phyloP scores from a whole-genome alignment of 2,113 vertebrate species.

The Phyllostomus discolor region DNA sequence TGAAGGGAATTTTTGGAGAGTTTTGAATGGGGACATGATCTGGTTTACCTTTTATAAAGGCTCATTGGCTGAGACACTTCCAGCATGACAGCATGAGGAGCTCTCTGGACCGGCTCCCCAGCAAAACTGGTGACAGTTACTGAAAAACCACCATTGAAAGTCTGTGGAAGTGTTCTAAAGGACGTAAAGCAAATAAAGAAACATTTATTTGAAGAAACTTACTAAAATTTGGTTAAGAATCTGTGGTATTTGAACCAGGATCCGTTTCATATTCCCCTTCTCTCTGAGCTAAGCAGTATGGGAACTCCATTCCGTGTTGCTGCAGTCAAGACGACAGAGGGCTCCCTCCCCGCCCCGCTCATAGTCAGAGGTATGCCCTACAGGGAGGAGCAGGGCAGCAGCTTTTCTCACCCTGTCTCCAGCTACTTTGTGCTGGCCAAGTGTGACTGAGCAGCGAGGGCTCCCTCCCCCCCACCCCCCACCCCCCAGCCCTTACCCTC shows the following conservation, averaged over 20 bases:
- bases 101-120: background rate
- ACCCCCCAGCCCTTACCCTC: background rate
- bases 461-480: background rate
- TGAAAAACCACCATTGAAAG: background rate
- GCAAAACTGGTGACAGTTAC: background rate
- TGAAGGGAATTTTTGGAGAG: background rate
- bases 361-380: background rate
- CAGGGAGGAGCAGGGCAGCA: background rate
- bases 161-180: slow-evolving; percentile 29
- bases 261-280: background rate
- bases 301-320: background rate
- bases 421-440: background rate
- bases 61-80: background rate
- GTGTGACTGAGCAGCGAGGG: background rate
- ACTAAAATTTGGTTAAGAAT: background rate
- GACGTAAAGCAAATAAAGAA: background rate
- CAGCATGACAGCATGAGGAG: background rate
- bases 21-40: background rate
- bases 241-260: background rate
- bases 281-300: background rate
- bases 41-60: slow-evolving; percentile 14
- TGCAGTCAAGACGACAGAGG: background rate
- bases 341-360: background rate
- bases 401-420: background rate
- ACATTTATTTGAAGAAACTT: background rate